phyloP scores from a whole-genome alignment of 2,113 vertebrate species.

The Anarhynchus alexandrinus region DNA sequence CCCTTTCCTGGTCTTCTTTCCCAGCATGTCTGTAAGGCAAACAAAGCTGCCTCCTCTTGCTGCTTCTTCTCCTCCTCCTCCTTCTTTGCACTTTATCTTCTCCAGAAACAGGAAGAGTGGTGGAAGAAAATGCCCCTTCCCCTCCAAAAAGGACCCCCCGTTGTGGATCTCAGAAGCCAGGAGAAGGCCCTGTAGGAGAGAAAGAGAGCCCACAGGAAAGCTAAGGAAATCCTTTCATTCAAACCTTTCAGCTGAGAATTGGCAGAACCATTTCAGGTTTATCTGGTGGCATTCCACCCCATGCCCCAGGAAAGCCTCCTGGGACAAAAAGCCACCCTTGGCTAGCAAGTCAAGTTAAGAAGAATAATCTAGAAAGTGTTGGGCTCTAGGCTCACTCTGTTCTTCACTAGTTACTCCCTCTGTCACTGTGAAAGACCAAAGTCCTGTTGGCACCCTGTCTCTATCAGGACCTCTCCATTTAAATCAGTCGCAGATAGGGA shows the following conservation, averaged over 20 bases:
- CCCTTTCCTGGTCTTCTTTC: background rate
- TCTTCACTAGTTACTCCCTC: background rate
- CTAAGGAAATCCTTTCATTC: background rate
- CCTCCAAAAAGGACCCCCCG: background rate
- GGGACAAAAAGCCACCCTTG: background rate
- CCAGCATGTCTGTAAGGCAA: background rate
- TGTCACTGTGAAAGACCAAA: background rate
- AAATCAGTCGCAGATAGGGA: background rate
- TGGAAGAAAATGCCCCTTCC: background rate
- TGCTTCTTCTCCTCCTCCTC: background rate
- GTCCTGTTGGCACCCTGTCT: background rate
- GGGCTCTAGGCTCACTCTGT: background rate
- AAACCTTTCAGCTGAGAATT: background rate
- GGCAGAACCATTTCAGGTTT: background rate
- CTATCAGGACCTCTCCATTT: background rate
- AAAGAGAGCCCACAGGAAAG: background rate
- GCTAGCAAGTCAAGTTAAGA: background rate
- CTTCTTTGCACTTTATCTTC: background rate
- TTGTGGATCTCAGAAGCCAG: background rate
- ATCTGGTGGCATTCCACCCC: background rate
- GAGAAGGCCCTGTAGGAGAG: background rate
- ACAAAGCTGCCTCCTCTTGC: background rate
- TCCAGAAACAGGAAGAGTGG: background rate
- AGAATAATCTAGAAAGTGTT: background rate
- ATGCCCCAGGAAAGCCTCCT: background rate